phyloP scores from a whole-genome alignment of 2,888 invertebrate species.

The Chrysotoxum bicinctum region DNA sequence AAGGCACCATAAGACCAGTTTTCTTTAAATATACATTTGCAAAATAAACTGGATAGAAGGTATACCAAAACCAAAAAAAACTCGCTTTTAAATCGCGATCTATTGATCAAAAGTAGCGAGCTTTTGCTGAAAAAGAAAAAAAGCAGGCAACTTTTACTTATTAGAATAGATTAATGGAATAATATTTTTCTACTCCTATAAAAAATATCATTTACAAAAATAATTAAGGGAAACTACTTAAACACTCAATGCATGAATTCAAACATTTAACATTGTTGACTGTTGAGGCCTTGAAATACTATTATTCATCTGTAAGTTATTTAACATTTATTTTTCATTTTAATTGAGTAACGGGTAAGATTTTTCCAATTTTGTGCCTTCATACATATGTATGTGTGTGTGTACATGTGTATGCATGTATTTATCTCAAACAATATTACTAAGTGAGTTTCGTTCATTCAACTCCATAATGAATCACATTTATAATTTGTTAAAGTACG shows the following conservation, averaged over 20 bases:
- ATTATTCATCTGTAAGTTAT: not conserved
- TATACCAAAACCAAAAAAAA: not conserved
- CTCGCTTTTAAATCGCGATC: not conserved
- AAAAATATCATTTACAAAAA: not conserved
- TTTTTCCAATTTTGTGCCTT: not conserved
- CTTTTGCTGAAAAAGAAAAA: not conserved
- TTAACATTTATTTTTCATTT: not conserved
- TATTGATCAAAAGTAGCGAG: not conserved
- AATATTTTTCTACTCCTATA: not conserved
- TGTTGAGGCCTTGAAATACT: not conserved
- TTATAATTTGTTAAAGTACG: not conserved
- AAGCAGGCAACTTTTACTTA: not conserved
- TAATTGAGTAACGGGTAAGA: not conserved
- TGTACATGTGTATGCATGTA: no score
- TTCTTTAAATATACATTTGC: not conserved
- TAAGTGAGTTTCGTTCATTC: not conserved
- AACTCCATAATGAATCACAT: not conserved
- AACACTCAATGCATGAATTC: not conserved
- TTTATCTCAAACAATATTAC: not conserved
- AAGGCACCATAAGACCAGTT: constrained; percentile 40
- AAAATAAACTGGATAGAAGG: constrained; percentile 17
- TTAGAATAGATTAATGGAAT: not conserved
- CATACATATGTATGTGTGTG: no score
- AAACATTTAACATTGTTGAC: not conserved
- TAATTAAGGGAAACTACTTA: not conserved